phyloP scores from a whole-genome alignment of 1,140 invertebrate genomes.

The Heliconius melpomene region DNA sequence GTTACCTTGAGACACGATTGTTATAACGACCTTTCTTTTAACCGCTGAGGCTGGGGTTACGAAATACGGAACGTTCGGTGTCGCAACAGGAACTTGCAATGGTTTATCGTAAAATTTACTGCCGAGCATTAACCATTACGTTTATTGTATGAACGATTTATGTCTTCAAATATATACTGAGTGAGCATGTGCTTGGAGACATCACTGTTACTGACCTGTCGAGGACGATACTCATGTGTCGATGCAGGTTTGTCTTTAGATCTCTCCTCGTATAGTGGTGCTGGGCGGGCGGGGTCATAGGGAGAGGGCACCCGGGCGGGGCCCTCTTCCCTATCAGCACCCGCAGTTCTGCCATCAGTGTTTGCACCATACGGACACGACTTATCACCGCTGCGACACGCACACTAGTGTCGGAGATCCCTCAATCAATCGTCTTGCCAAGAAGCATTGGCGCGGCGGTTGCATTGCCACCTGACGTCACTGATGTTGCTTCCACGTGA shows the following conservation, averaged over 20 bases:
- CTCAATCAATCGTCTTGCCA: constrained; percentile 69
- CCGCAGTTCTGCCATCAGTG: constrained; percentile 77
- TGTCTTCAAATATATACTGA: background rate
- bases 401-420: constrained; percentile 64
- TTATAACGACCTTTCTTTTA: constrained; percentile 43
- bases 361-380: constrained; percentile 78
- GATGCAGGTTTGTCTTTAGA: constrained; percentile 76
- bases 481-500: constrained; percentile 61
- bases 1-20: constrained; percentile 45
- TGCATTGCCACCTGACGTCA: constrained; percentile 68
- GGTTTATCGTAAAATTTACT: background rate
- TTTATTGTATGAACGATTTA: constrained; percentile 2
- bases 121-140: background rate
- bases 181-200: background rate
- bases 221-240: constrained; percentile 79
- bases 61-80: constrained; percentile 28
- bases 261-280: constrained; percentile 74
- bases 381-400: constrained; percentile 51
- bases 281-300: constrained; percentile 51
- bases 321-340: constrained; percentile 78
- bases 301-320: constrained; percentile 53
- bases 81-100: constrained; percentile 27
- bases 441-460: constrained; percentile 68
- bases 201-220: constrained; percentile 72
- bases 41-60: constrained; percentile 27